These are phyloP conservation scores for Calephelis virginiensis DNA, from an alignment of 1,140 invertebrate genomes.

Conservation along the genomic window DNA sequence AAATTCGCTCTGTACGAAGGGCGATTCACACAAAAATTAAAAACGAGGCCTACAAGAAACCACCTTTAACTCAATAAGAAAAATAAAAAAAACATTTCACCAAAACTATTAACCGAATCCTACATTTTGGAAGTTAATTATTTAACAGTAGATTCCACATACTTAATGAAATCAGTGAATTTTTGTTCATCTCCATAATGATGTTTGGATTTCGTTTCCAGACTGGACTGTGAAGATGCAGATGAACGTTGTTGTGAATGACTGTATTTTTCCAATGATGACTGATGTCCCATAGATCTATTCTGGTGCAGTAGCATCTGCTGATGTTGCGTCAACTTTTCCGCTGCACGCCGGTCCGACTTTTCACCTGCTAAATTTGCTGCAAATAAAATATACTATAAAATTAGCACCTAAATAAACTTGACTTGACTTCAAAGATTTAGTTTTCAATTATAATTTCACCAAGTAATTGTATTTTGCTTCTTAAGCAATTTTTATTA, in stretches of 20 bases:
- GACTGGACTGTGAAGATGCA: conserved; percentile 40
- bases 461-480: too few relatives aligned
- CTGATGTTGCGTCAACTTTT: conserved; percentile 65
- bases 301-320: conserved; percentile 63
- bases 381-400: conserved; percentile 32
- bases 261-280: conserved; percentile 56
- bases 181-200: conserved; percentile 74
- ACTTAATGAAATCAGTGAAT: conserved; percentile 76
- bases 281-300: conserved; percentile 50
- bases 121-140: conserved; percentile 1
- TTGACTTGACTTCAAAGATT: too few relatives aligned
- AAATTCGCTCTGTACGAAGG: conserved; percentile 79
- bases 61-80: neutral
- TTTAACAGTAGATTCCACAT: conserved; percentile 7
- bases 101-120: neutral
- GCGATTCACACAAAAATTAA: too few relatives aligned
- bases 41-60: too few relatives aligned
- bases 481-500: too few relatives aligned
- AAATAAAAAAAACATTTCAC: neutral
- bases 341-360: conserved; percentile 54
- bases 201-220: conserved; percentile 63
- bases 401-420: too few relatives aligned
- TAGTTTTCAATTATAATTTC: too few relatives aligned
- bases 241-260: conserved; percentile 44
- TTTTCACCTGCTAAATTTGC: conserved; percentile 62